Evolutionary conservation across 2,888 invertebrate genomes (phyloP), one percentile per base, ranked within the genome.

Genomic region (Stenotaenia linearis): DNA sequence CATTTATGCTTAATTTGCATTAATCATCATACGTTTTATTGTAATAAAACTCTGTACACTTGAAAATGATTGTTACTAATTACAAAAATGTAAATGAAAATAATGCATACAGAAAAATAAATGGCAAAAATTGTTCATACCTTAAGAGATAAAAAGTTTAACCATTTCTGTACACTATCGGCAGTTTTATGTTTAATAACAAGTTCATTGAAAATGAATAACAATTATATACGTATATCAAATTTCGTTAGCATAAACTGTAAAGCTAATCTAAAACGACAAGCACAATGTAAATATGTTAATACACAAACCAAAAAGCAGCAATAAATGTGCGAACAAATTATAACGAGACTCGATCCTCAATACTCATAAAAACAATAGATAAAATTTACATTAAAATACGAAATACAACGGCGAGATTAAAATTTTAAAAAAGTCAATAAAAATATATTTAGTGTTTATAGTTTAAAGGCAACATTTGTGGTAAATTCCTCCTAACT

Each of bases 401-500:
- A n/a, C n/a, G n/a, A n/a, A n/a, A n/a, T n/a, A n/a, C n/a, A n/a
- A n/a, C n/a, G n/a, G n/a, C n/a, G n/a, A n/a, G n/a, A n/a, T n/a
- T n/a, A n/a, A n/a, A n/a, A n/a, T n/a, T n/a, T n/a, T n/a, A n/a
- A n/a, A n/a, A n/a, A n/a, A n/a, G n/a, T n/a, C n/a, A n/a, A n/a
- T n/a, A n/a, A n/a, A n/a, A n/a, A n/a, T n/a, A n/a, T n/a, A n/a
- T n/a, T n/a, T n/a, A n/a, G n/a, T n/a, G n/a, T n/a, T n/a, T n/a
- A n/a, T n/a, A n/a, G n/a, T n/a, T 56, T 78, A 78, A n/a, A 25
- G 9, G 7, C 35, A 50, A 30, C 61, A 78, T 28, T 78, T 28
- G 23, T 78, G 61, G 18, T 78, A 78, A 78, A 78, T 9, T 1
- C 25, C 28, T 32, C 35, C 78, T 9, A 56, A 78, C 7, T 61